phyloP scores from a whole-genome alignment of 2,888 invertebrate species.

The Serripes groenlandicus region DNA sequence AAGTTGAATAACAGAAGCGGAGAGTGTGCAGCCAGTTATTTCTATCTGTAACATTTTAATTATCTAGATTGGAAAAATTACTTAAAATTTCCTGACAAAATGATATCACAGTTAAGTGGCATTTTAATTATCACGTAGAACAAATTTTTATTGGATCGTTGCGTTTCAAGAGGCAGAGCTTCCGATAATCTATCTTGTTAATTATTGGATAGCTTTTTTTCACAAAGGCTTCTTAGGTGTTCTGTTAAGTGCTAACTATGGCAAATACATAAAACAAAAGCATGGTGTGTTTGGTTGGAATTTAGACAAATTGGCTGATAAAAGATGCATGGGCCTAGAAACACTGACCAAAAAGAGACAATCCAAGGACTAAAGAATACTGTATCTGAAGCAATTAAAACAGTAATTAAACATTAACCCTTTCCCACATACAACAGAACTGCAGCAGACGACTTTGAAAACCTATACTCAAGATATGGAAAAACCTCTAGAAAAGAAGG shows the following conservation, averaged over 20 bases:
- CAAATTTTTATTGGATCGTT: not conserved
- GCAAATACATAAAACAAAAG: conserved; percentile 1
- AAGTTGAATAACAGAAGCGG: too few species aligned
- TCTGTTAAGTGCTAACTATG: conserved; percentile 6
- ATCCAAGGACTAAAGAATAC: not conserved
- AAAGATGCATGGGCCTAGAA: conserved; percentile 1
- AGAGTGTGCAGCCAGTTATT: too few species aligned
- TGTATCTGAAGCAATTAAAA: not conserved
- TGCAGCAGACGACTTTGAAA: too few species aligned
- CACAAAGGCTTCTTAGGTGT: not conserved
- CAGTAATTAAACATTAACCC: conserved; percentile 9
- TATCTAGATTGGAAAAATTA: too few species aligned
- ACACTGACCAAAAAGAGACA: not conserved
- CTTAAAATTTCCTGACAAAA: too few species aligned
- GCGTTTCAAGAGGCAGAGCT: not conserved
- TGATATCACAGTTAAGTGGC: too few species aligned
- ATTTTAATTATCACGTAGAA: too few species aligned
- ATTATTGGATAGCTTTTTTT: conserved; percentile 10
- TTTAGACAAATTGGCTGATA: conserved; percentile 19
- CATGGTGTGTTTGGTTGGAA: not conserved
- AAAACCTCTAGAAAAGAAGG: too few species aligned
- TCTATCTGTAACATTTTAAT: too few species aligned
- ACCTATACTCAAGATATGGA: too few species aligned
- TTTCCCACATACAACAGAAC: too few species aligned
- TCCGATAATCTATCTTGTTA: not conserved